Conservation (phyloP, 2,888 invertebrate genomes). For the Dryadula phaetusa region DNA sequence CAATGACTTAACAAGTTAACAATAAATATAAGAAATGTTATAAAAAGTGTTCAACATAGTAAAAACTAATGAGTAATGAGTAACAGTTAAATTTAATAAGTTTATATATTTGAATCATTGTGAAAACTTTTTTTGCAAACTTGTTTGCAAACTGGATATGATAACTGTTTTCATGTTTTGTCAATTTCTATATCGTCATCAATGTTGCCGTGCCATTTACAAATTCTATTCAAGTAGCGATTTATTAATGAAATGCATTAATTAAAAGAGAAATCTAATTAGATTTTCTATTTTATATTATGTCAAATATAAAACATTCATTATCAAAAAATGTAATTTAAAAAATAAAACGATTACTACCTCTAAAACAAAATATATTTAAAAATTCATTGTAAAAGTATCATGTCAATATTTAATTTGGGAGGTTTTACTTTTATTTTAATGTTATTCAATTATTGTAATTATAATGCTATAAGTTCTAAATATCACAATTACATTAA, state of each 20-base stretch:
- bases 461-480: too few species aligned
- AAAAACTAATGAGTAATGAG: neutral
- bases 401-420: too few species aligned
- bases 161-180: neutral
- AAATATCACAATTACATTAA: too few species aligned
- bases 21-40: too few species aligned
- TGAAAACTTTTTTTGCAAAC: neutral
- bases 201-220: constrained; percentile 4
- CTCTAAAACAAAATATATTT: too few species aligned
- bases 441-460: too few species aligned
- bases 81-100: neutral
- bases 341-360: too few species aligned
- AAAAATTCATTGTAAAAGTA: too few species aligned
- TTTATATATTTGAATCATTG: constrained; percentile 12
- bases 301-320: neutral
- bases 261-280: neutral
- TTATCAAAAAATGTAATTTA: too few species aligned
- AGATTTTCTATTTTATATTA: neutral
- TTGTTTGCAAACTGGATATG: too few species aligned
- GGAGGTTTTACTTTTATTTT: too few species aligned
- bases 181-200: neutral
- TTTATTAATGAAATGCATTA: neutral
- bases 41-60: neutral
- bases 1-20: too few species aligned
- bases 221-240: constrained; percentile 2